A percentile compares a stretch with the other conserved stretches of the same genome.
These are phyloP conservation scores for Sardina pilchardus DNA, from an alignment of 2,113 vertebrate species.

Conservation along the genomic window DNA sequence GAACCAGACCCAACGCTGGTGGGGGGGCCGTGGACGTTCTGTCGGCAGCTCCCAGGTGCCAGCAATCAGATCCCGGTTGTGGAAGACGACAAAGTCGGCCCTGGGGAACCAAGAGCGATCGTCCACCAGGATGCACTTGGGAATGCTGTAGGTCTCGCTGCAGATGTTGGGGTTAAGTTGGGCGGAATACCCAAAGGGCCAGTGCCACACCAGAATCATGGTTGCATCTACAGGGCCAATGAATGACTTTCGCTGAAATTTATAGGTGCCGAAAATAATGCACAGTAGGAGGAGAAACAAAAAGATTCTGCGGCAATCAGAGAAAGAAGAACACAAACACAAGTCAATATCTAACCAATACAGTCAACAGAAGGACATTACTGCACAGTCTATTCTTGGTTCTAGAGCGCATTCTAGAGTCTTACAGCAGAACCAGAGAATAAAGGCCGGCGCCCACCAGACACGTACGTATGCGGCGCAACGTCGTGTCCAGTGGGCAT, in stretches of 20 bases:
- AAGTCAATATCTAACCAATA: too few relatives aligned
- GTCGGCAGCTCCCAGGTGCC: conserved; percentile 61
- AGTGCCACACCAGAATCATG: conserved; percentile 83
- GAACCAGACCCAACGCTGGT: conserved; percentile 90
- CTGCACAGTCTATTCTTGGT: too few relatives aligned
- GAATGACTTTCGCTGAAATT: not conserved
- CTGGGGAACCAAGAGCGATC: conserved; percentile 58
- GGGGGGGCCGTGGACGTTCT: conserved; percentile 43
- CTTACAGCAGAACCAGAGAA: too few relatives aligned
- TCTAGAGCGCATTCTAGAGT: too few relatives aligned
- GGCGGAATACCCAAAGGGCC: conserved; percentile 70
- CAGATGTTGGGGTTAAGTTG: conserved; percentile 68
- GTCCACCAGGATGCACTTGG: conserved; percentile 73
- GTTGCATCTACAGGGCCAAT: conserved; percentile 45
- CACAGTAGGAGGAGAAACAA: not conserved
- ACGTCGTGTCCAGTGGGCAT: too few relatives aligned
- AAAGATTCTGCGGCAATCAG: too few relatives aligned
- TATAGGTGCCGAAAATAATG: not conserved
- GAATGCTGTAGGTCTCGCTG: conserved; percentile 58
- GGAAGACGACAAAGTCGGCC: conserved; percentile 83
- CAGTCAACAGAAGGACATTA: too few relatives aligned
- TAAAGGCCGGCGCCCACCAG: too few relatives aligned
- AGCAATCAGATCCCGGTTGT: conserved; percentile 69
- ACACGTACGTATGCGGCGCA: too few relatives aligned
- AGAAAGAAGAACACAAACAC: too few relatives aligned